These are phyloP conservation scores for Monochamus saltuarius DNA, from an alignment of 1,140 invertebrate genomes.

Conservation along the genomic window DNA sequence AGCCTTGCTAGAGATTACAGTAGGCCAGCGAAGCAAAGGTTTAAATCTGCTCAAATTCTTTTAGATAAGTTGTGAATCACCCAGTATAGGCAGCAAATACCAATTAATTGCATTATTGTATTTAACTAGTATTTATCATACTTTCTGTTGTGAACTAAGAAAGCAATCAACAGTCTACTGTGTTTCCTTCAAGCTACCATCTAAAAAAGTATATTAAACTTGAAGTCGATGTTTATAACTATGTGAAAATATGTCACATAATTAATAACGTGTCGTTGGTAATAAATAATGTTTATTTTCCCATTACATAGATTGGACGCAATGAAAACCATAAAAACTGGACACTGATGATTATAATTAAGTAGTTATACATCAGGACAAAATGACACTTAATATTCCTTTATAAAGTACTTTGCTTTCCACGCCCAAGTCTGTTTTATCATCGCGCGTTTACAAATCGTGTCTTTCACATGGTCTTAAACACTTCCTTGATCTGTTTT, in stretches of 20 bases:
- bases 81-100: too few relatives aligned
- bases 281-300: conserved; percentile 22
- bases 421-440: conserved; percentile 10
- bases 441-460: background rate
- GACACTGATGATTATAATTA: conserved; percentile 16
- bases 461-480: conserved; percentile 16
- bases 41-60: too few relatives aligned
- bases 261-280: conserved; percentile 17
- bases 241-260: conserved; percentile 13
- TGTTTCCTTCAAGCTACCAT: too few relatives aligned
- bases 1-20: too few relatives aligned
- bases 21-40: too few relatives aligned
- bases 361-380: conserved; percentile 16
- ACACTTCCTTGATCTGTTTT: conserved; percentile 19
- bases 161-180: too few relatives aligned
- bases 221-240: background rate
- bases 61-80: too few relatives aligned
- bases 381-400: conserved; percentile 22
- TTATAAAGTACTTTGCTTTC: conserved; percentile 15
- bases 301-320: conserved; percentile 18
- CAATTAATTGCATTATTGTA: too few relatives aligned
- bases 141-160: too few relatives aligned
- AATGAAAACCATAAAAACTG: conserved; percentile 13
- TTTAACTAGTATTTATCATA: too few relatives aligned
- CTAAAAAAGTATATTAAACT: too few relatives aligned